Conservation (phyloP, 2,888 invertebrate genomes). For the Entomobrya proxima region DNA sequence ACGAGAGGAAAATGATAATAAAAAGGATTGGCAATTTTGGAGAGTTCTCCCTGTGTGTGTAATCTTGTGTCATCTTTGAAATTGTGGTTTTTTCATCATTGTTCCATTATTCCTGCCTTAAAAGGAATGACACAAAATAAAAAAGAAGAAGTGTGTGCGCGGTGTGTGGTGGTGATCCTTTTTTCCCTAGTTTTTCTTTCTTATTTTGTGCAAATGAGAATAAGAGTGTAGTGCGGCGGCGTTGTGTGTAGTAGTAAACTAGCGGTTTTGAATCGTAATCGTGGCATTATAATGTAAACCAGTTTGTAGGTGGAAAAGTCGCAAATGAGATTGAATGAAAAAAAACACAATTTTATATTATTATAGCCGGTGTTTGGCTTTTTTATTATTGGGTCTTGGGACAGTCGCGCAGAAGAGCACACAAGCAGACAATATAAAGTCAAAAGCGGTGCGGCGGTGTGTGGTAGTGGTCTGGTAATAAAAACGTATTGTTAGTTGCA, state of each 20-base stretch:
- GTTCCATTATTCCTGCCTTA: constrained; percentile 37
- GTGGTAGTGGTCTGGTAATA: not conserved
- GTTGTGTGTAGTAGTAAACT: constrained; percentile 19
- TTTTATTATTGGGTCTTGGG: constrained; percentile 1
- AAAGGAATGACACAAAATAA: constrained; percentile 48
- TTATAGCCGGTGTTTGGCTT: not conserved
- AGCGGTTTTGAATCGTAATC: constrained; percentile 15
- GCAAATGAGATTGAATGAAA: not conserved
- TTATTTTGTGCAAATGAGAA: constrained; percentile 51
- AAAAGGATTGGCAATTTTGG: constrained; percentile 23
- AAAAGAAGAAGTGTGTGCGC: no score
- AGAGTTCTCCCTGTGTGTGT: not conserved
- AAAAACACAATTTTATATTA: not conserved
- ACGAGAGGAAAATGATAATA: constrained; percentile 9
- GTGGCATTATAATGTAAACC: not conserved
- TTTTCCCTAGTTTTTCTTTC: constrained; percentile 32
- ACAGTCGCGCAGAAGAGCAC: not conserved
- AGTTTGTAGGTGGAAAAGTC: constrained; percentile 9
- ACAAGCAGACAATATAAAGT: not conserved
- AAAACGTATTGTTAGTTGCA: not conserved
- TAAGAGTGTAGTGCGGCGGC: no score
- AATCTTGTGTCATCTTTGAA: constrained; percentile 1
- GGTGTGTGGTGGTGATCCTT: constrained; percentile 53
- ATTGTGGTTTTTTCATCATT: constrained; percentile 30
- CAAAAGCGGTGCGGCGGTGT: constrained; percentile 8